These are phyloP conservation scores for Neotoxoptera formosana DNA, from an alignment of 1,140 invertebrate genomes.

Conservation along the genomic window DNA sequence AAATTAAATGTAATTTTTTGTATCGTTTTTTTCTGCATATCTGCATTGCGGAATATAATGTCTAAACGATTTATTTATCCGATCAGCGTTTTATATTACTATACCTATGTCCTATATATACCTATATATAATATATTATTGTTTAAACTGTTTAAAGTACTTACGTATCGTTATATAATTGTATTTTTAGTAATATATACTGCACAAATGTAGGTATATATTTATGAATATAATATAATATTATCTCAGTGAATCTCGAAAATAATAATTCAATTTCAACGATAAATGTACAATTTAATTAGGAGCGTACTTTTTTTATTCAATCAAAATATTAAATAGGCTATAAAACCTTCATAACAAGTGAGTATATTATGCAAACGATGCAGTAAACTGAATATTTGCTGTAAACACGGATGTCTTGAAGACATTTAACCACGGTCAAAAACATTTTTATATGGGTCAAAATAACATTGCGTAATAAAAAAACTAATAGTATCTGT, in stretches of 20 bases:
- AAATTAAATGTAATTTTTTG: background rate
- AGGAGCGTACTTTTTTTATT: background rate
- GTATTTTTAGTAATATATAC: background rate
- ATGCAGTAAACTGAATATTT: background rate
- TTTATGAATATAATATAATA: background rate
- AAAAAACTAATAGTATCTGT: no score
- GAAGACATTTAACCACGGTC: background rate
- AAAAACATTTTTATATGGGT: background rate
- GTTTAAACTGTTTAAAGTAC: background rate
- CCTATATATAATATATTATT: no score
- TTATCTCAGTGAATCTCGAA: background rate
- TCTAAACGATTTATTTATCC: background rate
- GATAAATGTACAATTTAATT: background rate
- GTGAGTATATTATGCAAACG: conserved; percentile 13
- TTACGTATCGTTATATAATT: background rate
- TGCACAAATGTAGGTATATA: background rate
- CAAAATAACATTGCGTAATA: background rate
- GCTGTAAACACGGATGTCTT: background rate
- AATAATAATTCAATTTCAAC: background rate
- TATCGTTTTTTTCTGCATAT: background rate
- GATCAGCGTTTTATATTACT: background rate
- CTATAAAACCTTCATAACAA: background rate
- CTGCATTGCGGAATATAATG: background rate
- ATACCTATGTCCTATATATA: no score
- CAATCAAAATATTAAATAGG: background rate